Percentiles rank a stretch among this genome's conserved stretches.
phyloP scores from a whole-genome alignment of 92 coral and sea anemone species.

The Diadumene lineata region DNA sequence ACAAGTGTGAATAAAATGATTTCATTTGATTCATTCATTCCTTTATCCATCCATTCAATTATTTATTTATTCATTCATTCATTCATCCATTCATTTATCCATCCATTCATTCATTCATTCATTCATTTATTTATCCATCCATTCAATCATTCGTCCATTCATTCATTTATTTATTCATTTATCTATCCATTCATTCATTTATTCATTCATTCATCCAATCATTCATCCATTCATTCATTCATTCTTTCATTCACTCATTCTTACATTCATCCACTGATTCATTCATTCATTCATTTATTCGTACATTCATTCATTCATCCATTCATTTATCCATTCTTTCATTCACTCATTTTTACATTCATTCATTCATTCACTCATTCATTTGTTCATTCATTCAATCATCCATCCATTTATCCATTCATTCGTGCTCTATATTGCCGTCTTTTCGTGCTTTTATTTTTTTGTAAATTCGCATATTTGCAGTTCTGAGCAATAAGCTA shows the following conservation, averaged over 20 bases:
- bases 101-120: no score
- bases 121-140: no score
- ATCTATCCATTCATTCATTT: background rate
- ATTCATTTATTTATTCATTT: background rate
- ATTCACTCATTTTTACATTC: background rate
- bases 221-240: background rate
- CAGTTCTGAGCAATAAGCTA: conserved; percentile 88
- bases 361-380: background rate
- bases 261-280: background rate
- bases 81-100: no score
- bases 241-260: background rate
- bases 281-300: background rate
- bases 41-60: no score
- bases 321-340: background rate
- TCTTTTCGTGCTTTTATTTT: background rate
- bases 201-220: background rate
- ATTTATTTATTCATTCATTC: no score
- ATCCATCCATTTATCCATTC: background rate
- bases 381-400: background rate
- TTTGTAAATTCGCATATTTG: background rate
- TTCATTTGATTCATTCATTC: no score
- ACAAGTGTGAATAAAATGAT: no score
- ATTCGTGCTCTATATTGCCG: background rate
- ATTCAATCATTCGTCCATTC: background rate
- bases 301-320: background rate